A percentile compares a stretch with the other conserved stretches of the same genome.
Evolutionary conservation across 2,113 vertebrate species (phyloP).

Genomic region (Seriola dumerili): DNA sequence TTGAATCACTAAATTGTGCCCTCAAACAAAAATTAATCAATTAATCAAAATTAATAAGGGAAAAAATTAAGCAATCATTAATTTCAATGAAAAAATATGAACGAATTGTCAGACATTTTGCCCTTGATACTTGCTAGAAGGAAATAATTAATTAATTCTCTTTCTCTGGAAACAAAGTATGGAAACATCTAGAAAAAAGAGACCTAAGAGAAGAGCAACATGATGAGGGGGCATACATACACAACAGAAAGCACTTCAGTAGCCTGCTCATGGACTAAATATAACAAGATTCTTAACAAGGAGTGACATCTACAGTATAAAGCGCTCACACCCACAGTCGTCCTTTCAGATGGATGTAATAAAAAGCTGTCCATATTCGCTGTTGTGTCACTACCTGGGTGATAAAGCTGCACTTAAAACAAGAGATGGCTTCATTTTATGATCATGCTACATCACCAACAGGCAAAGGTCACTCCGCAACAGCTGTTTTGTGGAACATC

Average conservation of each 20-base stretch:
- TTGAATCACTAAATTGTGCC: too few species aligned
- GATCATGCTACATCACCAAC: conserved; percentile 36
- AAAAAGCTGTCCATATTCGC: conserved; percentile 32
- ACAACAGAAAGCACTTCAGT: not conserved
- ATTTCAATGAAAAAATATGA: not conserved
- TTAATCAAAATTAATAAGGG: too few species aligned
- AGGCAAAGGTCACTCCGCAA: conserved; percentile 55
- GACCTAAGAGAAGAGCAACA: not conserved
- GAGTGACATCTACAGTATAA: conserved; percentile 3
- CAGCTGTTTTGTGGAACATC: conserved; percentile 59
- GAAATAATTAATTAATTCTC: not conserved
- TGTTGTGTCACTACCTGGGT: conserved; percentile 27
- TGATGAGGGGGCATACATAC: not conserved
- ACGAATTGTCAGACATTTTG: not conserved
- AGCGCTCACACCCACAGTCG: not conserved
- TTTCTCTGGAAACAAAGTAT: not conserved
- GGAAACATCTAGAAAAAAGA: not conserved
- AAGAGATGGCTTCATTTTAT: conserved; percentile 43
- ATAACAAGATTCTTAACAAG: conserved; percentile 13
- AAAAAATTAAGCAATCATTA: not conserved
- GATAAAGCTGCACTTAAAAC: conserved; percentile 53
- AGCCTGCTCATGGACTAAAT: conserved; percentile 9
- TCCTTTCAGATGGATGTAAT: conserved; percentile 26
- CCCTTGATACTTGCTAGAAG: conserved; percentile 1
- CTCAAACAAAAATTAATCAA: too few species aligned